phyloP scores from a whole-genome alignment of 2,797 vertebrate species.

The Yasuhikotakia modesta region DNA sequence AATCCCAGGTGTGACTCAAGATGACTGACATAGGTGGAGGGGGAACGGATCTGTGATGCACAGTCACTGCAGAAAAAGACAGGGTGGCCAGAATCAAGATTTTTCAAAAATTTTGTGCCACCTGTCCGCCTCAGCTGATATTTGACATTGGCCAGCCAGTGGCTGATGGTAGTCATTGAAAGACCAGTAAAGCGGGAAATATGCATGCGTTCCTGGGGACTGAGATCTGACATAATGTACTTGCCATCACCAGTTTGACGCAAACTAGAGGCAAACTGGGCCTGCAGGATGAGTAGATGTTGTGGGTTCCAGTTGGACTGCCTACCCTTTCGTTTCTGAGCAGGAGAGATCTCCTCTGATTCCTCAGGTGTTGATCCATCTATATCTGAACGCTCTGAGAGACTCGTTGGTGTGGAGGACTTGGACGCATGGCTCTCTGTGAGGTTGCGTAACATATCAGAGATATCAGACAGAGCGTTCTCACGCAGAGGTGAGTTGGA shows the following conservation, averaged over 20 bases:
- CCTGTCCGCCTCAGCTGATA: conserved; percentile 99
- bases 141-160: conserved; percentile 99
- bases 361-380: conserved; percentile 93
- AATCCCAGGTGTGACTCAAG: conserved; percentile 98
- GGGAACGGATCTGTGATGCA: conserved; percentile 97
- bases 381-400: conserved; percentile 94
- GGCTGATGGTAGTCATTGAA: conserved; percentile 99
- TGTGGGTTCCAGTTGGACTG: conserved; percentile 99
- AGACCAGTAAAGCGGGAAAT: conserved; percentile 98
- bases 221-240: conserved; percentile 98
- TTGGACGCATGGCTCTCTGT: conserved; percentile 97
- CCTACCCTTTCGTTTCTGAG: conserved; percentile 97
- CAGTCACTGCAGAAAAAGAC: conserved; percentile 99
- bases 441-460: conserved; percentile 98
- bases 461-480: conserved; percentile 98
- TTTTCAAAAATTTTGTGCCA: conserved; percentile 99
- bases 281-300: conserved; percentile 96
- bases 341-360: conserved; percentile 91
- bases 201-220: conserved; percentile 98
- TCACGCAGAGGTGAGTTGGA: conserved; percentile 95
- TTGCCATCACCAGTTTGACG: conserved; percentile 95
- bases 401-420: conserved; percentile 95
- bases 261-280: conserved; percentile 97
- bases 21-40: conserved; percentile 96
- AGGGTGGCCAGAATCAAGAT: conserved; percentile 97